phyloP scores from a whole-genome alignment of 2,888 invertebrate species.

The Euzophera pinguis region DNA sequence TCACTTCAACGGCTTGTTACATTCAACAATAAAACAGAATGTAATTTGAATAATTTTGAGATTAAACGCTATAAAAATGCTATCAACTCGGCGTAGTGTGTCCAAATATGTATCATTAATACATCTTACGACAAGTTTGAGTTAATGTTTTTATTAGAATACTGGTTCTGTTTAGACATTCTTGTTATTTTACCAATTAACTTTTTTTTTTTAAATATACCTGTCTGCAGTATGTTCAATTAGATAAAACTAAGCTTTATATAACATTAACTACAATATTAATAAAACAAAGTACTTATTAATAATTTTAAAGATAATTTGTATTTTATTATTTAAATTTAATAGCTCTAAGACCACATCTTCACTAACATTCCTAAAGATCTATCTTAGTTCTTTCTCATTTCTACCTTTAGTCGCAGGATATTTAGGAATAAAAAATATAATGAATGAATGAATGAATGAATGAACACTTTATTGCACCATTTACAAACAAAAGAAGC shows the following conservation, averaged over 20 bases:
- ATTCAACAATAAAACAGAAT: slow-evolving; percentile 38
- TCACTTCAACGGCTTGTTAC: slow-evolving; percentile 51
- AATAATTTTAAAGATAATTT: too few species aligned
- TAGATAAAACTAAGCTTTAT: not conserved
- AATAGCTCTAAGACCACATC: too few species aligned
- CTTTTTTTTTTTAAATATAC: not conserved
- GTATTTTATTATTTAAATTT: too few species aligned
- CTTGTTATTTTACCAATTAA: not conserved
- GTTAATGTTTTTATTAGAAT: slow-evolving; percentile 6
- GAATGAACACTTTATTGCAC: too few species aligned
- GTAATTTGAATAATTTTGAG: slow-evolving; percentile 9
- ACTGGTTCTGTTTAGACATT: slow-evolving; percentile 4
- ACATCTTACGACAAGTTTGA: slow-evolving; percentile 29
- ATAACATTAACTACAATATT: too few species aligned
- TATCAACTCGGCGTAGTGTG: slow-evolving; percentile 36
- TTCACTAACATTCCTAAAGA: too few species aligned
- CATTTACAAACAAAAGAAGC: too few species aligned
- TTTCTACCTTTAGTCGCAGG: too few species aligned
- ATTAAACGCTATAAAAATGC: slow-evolving; percentile 20
- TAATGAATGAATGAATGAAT: too few species aligned
- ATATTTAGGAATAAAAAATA: too few species aligned
- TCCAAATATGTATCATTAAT: slow-evolving; percentile 29
- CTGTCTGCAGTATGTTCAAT: not conserved
- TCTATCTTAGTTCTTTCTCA: too few species aligned
- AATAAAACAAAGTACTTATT: too few species aligned